Evolutionary conservation across 1,140 invertebrate genomes (phyloP).

Genomic region (Grapholita molesta): DNA sequence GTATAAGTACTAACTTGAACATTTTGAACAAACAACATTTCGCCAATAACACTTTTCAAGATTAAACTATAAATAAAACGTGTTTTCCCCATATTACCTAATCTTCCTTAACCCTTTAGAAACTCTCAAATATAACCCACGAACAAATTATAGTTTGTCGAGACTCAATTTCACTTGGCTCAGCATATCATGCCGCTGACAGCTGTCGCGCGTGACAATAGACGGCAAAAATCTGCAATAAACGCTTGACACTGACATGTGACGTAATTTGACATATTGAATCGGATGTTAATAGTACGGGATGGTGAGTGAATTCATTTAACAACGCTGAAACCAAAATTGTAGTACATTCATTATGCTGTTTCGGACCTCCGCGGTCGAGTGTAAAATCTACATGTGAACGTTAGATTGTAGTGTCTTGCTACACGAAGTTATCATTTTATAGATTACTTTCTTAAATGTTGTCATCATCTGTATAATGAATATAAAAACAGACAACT

Average conservation of each 20-base stretch:
- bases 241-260: not conserved
- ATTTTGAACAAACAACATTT: not conserved
- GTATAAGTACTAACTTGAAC: not conserved
- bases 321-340: too few relatives aligned
- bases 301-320: not conserved
- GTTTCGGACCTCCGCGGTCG: too few relatives aligned
- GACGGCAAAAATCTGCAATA: not conserved
- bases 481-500: too few relatives aligned
- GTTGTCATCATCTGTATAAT: too few relatives aligned
- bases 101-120: not conserved
- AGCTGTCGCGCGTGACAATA: not conserved
- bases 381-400: too few relatives aligned
- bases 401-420: too few relatives aligned
- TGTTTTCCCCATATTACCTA: not conserved
- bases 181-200: not conserved
- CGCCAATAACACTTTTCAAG: not conserved
- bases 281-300: not conserved
- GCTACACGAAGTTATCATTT: too few relatives aligned
- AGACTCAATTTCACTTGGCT: not conserved
- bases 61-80: not conserved
- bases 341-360: too few relatives aligned
- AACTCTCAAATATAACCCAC: not conserved
- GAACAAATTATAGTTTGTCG: not conserved
- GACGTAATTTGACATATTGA: conserved; percentile 10
- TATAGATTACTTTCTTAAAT: too few relatives aligned